Conservation (phyloP, 2,888 invertebrate genomes). For the Diabrotica balteata region DNA sequence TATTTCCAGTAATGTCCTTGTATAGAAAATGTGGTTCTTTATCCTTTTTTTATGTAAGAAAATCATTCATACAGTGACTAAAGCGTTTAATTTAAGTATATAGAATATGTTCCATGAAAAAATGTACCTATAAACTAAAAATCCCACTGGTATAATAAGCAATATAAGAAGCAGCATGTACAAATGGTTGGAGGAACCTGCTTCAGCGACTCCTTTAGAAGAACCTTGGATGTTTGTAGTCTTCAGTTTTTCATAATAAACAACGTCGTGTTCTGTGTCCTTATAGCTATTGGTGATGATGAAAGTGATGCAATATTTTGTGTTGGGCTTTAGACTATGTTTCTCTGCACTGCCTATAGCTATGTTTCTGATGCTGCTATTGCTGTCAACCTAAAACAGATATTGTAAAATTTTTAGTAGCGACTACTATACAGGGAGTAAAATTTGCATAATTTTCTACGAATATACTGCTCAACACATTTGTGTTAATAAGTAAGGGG, state of each 20-base stretch:
- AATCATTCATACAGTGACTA: too few species aligned
- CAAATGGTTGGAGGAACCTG: slow-evolving; percentile 39
- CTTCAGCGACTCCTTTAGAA: slow-evolving; percentile 23
- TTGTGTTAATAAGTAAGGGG: too few species aligned
- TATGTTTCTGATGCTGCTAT: slow-evolving; percentile 41
- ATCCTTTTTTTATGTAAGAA: too few species aligned
- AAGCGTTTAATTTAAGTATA: too few species aligned
- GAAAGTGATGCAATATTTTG: slow-evolving; percentile 55
- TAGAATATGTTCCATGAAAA: too few species aligned
- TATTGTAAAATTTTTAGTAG: background rate
- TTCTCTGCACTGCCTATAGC: slow-evolving; percentile 45
- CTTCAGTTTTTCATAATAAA: slow-evolving; percentile 50
- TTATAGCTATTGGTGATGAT: slow-evolving; percentile 50
- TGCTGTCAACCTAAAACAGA: slow-evolving; percentile 40
- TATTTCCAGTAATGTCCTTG: background rate
- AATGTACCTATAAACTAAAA: slow-evolving; percentile 44
- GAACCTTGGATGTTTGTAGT: slow-evolving; percentile 34
- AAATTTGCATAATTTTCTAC: too few species aligned
- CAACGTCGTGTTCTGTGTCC: slow-evolving; percentile 50
- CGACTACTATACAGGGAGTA: too few species aligned
- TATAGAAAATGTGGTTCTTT: too few species aligned
- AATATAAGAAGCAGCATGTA: slow-evolving; percentile 46
- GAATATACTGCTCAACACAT: too few species aligned
- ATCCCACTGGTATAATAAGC: slow-evolving; percentile 45
- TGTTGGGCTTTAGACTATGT: slow-evolving; percentile 45